A percentile compares a stretch with the other conserved stretches of the same genome.
Evolutionary conservation across 2,113 vertebrate species (phyloP).

Genomic region (Aramus guarauna): DNA sequence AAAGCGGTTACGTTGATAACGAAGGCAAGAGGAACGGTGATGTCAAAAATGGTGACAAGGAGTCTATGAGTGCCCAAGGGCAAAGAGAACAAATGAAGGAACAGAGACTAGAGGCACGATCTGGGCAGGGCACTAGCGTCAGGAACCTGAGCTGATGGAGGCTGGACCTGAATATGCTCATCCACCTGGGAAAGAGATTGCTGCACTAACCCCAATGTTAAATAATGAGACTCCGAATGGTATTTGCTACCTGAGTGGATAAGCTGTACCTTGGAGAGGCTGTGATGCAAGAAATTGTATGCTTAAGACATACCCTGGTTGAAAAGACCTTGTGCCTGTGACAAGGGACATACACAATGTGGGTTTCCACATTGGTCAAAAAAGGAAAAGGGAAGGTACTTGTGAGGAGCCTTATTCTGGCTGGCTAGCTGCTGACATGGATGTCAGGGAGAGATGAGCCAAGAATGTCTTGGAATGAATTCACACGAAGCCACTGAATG

Average conservation of each 20-base stretch:
- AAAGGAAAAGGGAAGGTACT: neutral
- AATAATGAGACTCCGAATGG: neutral
- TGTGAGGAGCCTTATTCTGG: constrained; percentile 32
- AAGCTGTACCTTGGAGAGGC: neutral
- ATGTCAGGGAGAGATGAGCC: constrained; percentile 38
- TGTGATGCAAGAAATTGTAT: neutral
- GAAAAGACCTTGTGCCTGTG: neutral
- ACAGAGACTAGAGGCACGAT: rapidly evolving
- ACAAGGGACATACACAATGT: neutral
- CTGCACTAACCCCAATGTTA: rapidly evolving
- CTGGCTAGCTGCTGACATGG: constrained; percentile 41
- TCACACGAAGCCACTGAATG: neutral
- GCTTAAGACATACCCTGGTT: neutral
- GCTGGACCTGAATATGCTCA: rapidly evolving
- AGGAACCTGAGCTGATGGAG: neutral
- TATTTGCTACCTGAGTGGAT: neutral
- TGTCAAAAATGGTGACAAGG: neutral
- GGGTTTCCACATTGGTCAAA: neutral
- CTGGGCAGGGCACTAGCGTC: rapidly evolving
- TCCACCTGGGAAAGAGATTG: neutral
- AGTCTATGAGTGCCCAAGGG: neutral
- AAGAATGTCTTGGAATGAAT: constrained; percentile 54
- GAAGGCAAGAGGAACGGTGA: neutral
- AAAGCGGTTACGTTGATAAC: neutral
- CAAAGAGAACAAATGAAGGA: neutral